Evolutionary conservation across 35 echinoderm and acorn worm genomes (phyloP).

Genomic region (Heliocidaris erythrogramma): DNA sequence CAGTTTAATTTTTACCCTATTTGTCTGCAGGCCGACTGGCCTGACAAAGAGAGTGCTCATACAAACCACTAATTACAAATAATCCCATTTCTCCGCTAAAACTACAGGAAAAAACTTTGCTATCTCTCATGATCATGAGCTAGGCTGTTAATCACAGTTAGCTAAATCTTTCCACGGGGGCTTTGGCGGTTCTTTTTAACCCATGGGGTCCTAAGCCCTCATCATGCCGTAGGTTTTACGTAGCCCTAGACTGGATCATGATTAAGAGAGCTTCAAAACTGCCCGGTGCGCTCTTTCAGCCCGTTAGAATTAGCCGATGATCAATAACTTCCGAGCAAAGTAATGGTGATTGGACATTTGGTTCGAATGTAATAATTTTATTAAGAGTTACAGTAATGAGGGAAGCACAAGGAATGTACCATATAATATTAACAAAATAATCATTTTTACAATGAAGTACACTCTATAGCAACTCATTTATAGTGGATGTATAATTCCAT

Average conservation of each 20-base stretch:
- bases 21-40: background rate
- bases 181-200: background rate
- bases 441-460: too few species aligned
- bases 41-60: background rate
- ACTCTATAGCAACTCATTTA: too few species aligned
- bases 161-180: background rate
- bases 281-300: background rate
- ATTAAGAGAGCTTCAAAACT: background rate
- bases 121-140: background rate
- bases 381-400: background rate
- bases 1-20: background rate
- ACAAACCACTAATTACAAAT: background rate
- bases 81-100: constrained; percentile 1
- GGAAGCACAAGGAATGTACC: background rate
- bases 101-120: background rate
- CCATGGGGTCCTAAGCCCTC: background rate
- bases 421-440: background rate
- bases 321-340: background rate
- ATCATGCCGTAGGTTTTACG: background rate
- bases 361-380: background rate
- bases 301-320: background rate
- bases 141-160: background rate
- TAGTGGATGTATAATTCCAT: too few species aligned
- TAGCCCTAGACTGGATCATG: background rate
- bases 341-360: background rate